Percentiles rank a stretch among this genome's conserved stretches.
These are phyloP conservation scores for Pitta sordida DNA, from an alignment of 2,113 vertebrate species.

Conservation along the genomic window DNA sequence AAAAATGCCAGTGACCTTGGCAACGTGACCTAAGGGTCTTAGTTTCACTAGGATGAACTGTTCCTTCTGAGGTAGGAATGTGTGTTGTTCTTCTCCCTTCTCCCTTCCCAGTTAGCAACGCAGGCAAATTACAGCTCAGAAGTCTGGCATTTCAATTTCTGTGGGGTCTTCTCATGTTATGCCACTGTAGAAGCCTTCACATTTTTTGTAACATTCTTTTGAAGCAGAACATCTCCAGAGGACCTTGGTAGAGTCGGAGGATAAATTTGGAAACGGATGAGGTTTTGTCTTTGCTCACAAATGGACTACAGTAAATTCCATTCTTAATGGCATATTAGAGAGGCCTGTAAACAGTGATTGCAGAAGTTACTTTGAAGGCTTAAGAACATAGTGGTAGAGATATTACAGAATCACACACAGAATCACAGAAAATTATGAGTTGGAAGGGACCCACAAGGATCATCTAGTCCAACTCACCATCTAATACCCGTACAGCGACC, in stretches of 20 bases:
- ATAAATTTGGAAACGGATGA: neutral
- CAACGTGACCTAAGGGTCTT: constrained; percentile 28
- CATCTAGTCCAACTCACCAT: too few relatives aligned
- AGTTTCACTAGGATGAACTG: constrained; percentile 70
- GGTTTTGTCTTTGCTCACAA: neutral
- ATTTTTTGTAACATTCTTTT: constrained; percentile 22
- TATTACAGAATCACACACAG: too few relatives aligned
- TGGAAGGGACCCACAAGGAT: too few relatives aligned
- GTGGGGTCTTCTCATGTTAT: constrained; percentile 3
- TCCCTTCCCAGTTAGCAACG: constrained; percentile 35
- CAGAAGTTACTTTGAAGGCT: neutral
- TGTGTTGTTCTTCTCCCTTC: constrained; percentile 45
- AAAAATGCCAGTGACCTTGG: constrained; percentile 51
- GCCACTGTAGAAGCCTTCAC: neutral
- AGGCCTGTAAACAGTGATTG: neutral
- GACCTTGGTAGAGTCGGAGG: neutral
- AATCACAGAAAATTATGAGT: too few relatives aligned
- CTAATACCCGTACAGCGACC: too few relatives aligned
- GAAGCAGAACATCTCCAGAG: neutral
- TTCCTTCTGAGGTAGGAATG: constrained; percentile 65
- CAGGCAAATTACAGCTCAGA: constrained; percentile 2
- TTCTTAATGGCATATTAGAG: neutral
- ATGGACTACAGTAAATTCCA: neutral
- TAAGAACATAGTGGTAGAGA: neutral
- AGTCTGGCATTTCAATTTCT: constrained; percentile 34